Evolutionary conservation across 2,888 invertebrate species (phyloP), one percentile per base, ranked within the genome.

Genomic region (Trichacis sp.): DNA sequence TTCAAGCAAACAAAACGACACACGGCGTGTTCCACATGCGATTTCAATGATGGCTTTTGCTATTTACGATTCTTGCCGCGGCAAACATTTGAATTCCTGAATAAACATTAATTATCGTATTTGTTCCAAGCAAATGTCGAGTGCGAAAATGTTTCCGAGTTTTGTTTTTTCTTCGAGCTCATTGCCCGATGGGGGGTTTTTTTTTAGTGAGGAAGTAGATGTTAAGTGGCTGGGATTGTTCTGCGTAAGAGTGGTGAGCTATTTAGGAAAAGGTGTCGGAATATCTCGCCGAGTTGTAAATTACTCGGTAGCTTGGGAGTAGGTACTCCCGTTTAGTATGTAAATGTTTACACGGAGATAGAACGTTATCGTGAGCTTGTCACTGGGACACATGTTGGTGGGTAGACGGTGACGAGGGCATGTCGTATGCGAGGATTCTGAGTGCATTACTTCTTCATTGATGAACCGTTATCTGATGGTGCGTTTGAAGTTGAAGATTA

Each of bases 281-380:
- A 43, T 73, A 71, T 74, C 74, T 71, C 58, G 65, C 45, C 49
- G 50, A 62, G 72, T 69, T 71, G 76, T 81, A 81, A 81, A 80
- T 80, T 77, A 78, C 70, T 72, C 75, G 69, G 75, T 77, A 74
- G 73, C 75, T 67, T 50, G 64, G 68, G 56, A 61, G 69, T 70
- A 62, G 68, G 72, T 77, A 73, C 77, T 72, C 75, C 73, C 75
- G 74, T 78, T 80, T 76, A 73, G 77, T 73, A 76, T 74, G 80
- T 73, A 79, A 82, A 82, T 81, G 75, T 82, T 82, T 81, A 76
- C 72, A 73, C 68, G 64, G 46, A 69, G 76, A 76, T 77, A 77
- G 70, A 71, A 54, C 69, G 71, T 76, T 77, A 76, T 78, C 76
- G 61, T 63, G 63, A 11, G 29, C 59, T 48, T 50, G 67, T 57